Conservation (phyloP, 1,140 invertebrate genomes). For the Drosophila tropicalis region DNA sequence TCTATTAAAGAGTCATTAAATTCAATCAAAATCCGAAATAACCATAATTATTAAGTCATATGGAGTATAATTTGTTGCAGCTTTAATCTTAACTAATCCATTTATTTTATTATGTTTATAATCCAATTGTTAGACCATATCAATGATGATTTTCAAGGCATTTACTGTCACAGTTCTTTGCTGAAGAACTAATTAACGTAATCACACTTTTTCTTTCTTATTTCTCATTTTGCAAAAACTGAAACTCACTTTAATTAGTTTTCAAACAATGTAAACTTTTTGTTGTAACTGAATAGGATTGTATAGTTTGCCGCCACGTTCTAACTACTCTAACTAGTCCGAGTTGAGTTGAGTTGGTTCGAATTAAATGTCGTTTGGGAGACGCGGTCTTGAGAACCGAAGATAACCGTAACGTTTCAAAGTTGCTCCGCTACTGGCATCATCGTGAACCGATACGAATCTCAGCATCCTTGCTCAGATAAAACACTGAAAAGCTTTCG, state of each 20-base stretch:
- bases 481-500: constrained; percentile 60
- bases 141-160: not conserved
- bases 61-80: not conserved
- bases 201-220: constrained; percentile 8
- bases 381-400: constrained; percentile 22
- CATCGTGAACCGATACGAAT: constrained; percentile 16
- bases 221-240: constrained; percentile 13
- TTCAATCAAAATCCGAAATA: not conserved
- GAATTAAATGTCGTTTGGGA: not conserved
- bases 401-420: constrained; percentile 71
- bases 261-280: constrained; percentile 52
- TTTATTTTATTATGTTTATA: too few species aligned
- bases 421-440: constrained; percentile 75
- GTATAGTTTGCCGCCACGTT: not conserved
- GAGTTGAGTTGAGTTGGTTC: constrained; percentile 5
- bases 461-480: constrained; percentile 33
- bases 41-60: not conserved
- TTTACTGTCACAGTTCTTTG: not conserved
- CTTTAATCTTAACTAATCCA: not conserved
- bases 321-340: constrained; percentile 25
- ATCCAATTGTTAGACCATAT: not conserved
- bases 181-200: constrained; percentile 7
- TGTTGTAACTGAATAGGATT: not conserved
- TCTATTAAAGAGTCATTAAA: too few species aligned
- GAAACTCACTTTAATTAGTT: constrained; percentile 56